phyloP scores from a whole-genome alignment of 2,888 invertebrate genomes.

The Plagiodera versicolora region DNA sequence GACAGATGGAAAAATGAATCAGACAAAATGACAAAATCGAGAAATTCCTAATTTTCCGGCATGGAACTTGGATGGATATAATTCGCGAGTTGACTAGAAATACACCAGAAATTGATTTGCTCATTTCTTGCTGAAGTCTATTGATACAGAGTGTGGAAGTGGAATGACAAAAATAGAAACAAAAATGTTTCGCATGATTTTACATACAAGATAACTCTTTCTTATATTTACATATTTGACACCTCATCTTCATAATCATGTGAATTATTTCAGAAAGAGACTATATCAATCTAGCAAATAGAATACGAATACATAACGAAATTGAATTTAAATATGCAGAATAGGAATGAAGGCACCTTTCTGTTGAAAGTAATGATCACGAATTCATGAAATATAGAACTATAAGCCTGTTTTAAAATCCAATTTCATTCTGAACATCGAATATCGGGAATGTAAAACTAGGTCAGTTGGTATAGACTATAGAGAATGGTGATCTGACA shows the following conservation, averaged over 20 bases:
- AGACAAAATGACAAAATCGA: conserved; percentile 8
- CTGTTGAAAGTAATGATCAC: neutral
- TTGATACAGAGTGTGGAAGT: too few relatives aligned
- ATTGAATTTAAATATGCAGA: too few relatives aligned
- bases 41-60: conserved; percentile 19
- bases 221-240: too few relatives aligned
- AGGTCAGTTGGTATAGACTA: neutral
- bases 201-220: too few relatives aligned
- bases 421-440: neutral
- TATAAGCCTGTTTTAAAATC: neutral
- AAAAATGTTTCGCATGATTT: too few relatives aligned
- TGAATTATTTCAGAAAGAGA: too few relatives aligned
- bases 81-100: neutral
- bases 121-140: too few relatives aligned
- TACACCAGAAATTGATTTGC: too few relatives aligned
- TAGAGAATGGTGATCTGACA: conserved; percentile 8
- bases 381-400: neutral
- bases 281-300: too few relatives aligned
- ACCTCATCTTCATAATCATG: too few relatives aligned
- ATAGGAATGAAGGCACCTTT: neutral
- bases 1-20: conserved; percentile 14
- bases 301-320: too few relatives aligned
- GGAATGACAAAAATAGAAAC: too few relatives aligned
- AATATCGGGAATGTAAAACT: neutral
- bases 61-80: neutral